A percentile compares a stretch with the other conserved stretches of the same genome.
Conservation (phyloP, 2,113 vertebrate species). For the Glaucidium brasilianum region DNA sequence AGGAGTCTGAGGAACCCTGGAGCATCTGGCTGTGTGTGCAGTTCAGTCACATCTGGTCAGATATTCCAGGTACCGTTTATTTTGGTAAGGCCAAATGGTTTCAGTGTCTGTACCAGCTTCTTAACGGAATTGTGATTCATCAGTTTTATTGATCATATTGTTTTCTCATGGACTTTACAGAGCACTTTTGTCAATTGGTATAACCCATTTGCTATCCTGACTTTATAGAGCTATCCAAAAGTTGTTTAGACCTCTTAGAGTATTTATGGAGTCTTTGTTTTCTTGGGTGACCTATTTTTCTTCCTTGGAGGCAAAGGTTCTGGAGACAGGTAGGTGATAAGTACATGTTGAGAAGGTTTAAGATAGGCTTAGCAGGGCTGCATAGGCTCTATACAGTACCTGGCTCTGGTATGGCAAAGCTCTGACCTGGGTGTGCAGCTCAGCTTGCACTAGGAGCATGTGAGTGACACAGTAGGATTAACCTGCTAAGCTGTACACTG, state of each 20-base stretch:
- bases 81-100: neutral
- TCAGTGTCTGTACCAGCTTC: neutral
- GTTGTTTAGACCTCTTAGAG: neutral
- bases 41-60: neutral
- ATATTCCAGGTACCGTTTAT: neutral
- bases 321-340: neutral
- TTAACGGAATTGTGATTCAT: neutral
- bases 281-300: neutral
- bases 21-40: fast-evolving
- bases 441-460: neutral
- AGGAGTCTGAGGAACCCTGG: neutral
- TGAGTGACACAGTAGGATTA: neutral
- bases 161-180: neutral
- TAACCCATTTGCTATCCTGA: neutral
- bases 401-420: neutral
- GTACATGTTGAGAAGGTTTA: neutral
- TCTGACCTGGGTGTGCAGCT: neutral
- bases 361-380: fast-evolving
- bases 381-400: fast-evolving
- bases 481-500: neutral
- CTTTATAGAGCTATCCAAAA: neutral
- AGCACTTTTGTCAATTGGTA: neutral
- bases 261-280: neutral
- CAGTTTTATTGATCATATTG: neutral
- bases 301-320: neutral